phyloP scores from a whole-genome alignment of 2,797 vertebrate genomes.

The Smutsia gigantea region DNA sequence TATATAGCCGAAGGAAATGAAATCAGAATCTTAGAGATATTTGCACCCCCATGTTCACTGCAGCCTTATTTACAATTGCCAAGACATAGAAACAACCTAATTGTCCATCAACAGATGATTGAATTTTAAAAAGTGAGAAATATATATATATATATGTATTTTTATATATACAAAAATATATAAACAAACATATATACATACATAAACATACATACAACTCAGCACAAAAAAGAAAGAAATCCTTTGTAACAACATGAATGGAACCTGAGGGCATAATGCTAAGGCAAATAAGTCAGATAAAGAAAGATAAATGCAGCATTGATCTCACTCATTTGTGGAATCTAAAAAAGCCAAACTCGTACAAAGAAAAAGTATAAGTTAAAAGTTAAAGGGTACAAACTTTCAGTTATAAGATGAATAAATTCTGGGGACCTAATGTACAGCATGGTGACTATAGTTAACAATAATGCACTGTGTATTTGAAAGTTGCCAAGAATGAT shows the following conservation, averaged over 20 bases:
- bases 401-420: not conserved
- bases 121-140: not conserved
- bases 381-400: not conserved
- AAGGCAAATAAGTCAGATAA: not conserved
- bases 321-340: not conserved
- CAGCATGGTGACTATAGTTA: not conserved
- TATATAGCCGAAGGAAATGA: not conserved
- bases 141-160: not conserved
- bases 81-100: not conserved
- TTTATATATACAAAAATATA: not conserved
- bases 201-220: not conserved
- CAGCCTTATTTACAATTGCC: too few relatives aligned
- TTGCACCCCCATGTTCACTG: too few relatives aligned
- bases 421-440: not conserved
- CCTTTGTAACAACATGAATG: not conserved
- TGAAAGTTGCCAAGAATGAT: not conserved
- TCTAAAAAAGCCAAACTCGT: not conserved
- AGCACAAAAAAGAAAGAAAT: not conserved
- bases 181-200: not conserved
- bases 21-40: not conserved
- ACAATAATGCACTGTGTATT: not conserved
- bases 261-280: not conserved
- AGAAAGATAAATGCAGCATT: not conserved
- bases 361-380: not conserved
- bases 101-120: not conserved